phyloP scores from a whole-genome alignment of 2,888 invertebrate genomes.

The Punctoribates punctum region DNA sequence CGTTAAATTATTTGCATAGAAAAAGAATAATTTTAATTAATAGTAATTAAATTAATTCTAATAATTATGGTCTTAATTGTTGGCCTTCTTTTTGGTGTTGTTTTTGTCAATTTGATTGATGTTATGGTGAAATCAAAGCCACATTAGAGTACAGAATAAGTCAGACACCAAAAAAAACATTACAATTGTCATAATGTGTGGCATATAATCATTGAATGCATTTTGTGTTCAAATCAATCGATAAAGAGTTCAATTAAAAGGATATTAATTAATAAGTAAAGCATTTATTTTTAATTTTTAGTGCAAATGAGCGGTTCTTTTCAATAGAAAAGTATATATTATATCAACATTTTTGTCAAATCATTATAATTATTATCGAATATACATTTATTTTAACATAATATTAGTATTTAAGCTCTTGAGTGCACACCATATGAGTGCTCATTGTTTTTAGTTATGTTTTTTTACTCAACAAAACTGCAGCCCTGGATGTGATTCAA shows the following conservation, averaged over 20 bases:
- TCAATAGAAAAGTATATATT: slow-evolving; percentile 6
- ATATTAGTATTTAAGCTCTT: slow-evolving; percentile 15
- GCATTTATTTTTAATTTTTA: slow-evolving; percentile 1
- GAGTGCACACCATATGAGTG: slow-evolving; percentile 23
- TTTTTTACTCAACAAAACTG: not conserved
- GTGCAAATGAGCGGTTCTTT: slow-evolving; percentile 36
- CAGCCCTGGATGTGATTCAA: not conserved
- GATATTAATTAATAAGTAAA: not conserved
- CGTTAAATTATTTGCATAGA: slow-evolving; percentile 14
- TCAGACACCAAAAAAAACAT: no score
- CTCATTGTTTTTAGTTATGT: not conserved
- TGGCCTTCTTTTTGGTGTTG: not conserved
- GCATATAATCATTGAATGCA: no score
- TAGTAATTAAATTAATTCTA: not conserved
- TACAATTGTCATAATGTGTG: no score
- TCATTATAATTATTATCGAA: slow-evolving; percentile 15
- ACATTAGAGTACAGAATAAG: no score
- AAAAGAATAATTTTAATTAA: not conserved
- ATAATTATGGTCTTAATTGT: not conserved
- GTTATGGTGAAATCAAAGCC: no score
- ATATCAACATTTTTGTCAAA: slow-evolving; percentile 2
- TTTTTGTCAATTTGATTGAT: no score
- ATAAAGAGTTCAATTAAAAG: not conserved
- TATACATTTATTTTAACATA: not conserved
- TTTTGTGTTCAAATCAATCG: not conserved